Evolutionary conservation across 2,113 vertebrate genomes (phyloP).

Genomic region (Pluvialis apricaria): DNA sequence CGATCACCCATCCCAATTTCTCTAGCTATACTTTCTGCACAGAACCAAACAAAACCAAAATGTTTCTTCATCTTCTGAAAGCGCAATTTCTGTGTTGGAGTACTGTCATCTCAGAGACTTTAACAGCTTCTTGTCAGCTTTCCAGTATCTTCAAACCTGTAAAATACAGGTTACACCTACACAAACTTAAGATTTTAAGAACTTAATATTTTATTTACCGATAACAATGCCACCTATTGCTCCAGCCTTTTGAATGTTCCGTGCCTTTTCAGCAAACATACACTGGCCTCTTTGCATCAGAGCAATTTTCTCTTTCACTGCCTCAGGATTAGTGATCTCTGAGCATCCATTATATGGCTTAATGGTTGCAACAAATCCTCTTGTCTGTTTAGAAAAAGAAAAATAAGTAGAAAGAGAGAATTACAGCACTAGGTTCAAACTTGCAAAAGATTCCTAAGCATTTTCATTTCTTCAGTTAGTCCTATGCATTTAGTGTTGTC

Average conservation of each 20-base stretch:
- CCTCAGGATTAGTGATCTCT: conserved; percentile 87
- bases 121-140: neutral
- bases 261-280: conserved; percentile 98
- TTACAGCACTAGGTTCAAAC: neutral
- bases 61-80: neutral
- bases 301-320: conserved; percentile 90
- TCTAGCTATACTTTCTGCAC: neutral
- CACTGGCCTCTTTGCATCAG: conserved; percentile 95
- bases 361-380: conserved; percentile 89
- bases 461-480: neutral
- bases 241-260: conserved; percentile 93
- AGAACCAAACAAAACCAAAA: neutral
- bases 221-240: conserved; percentile 97
- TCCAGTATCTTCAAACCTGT: neutral
- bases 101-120: neutral
- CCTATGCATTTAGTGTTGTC: neutral
- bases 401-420: neutral
- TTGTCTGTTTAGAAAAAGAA: conserved; percentile 76
- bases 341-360: conserved; percentile 94
- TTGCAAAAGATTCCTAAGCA: neutral
- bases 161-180: neutral
- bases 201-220: conserved; percentile 74
- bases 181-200: neutral
- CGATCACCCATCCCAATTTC: neutral
- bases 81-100: neutral